Conservation (phyloP, 2,113 vertebrate species). For the Zapornia atra region DNA sequence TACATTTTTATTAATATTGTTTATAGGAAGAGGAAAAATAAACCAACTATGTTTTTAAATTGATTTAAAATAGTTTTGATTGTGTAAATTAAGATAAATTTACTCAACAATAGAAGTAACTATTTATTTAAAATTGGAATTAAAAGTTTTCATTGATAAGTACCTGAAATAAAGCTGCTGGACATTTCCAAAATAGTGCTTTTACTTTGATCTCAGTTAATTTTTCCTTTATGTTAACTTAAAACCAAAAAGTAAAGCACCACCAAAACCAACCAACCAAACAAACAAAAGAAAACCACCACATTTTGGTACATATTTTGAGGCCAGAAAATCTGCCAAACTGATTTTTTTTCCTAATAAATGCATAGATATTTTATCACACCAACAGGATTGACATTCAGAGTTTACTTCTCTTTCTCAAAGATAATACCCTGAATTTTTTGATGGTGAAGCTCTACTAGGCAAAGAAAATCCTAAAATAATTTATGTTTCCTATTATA, state of each 20-base stretch:
- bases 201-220: background rate
- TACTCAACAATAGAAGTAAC: background rate
- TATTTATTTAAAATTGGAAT: background rate
- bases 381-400: rapidly evolving
- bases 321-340: background rate
- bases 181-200: background rate
- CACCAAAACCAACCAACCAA: too few relatives aligned
- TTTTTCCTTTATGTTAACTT: background rate
- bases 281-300: too few relatives aligned
- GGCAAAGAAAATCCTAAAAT: background rate
- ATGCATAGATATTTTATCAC: background rate
- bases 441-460: background rate
- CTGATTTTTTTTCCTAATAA: background rate
- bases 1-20: background rate
- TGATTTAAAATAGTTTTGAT: background rate
- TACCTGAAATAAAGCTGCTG: background rate
- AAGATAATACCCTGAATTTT: background rate
- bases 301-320: background rate
- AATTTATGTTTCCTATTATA: background rate
- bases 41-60: background rate
- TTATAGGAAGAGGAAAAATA: background rate
- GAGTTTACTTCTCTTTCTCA: background rate
- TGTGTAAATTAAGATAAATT: background rate
- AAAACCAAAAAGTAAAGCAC: background rate
- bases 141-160: background rate